Conservation (phyloP, 1,140 invertebrate species). For the Olivierus martensii region DNA sequence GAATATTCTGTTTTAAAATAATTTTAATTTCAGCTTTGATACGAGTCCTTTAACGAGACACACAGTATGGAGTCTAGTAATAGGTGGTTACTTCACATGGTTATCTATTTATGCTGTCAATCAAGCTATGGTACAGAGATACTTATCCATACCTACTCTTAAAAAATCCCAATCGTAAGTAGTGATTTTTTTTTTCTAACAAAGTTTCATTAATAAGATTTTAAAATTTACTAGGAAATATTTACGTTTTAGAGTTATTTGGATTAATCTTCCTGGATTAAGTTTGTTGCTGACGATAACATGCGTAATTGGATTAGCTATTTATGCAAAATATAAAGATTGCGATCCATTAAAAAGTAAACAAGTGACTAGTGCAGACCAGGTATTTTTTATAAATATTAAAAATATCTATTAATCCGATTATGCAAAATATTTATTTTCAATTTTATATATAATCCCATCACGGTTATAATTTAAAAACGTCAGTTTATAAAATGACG, state of each 20-base stretch:
- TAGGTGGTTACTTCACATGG: slow-evolving; percentile 43
- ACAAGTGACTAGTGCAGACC: neutral
- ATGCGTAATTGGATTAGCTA: neutral
- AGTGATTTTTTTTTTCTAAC: neutral
- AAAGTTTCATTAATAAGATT: neutral
- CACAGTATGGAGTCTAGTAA: slow-evolving; percentile 32
- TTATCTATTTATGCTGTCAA: slow-evolving; percentile 63
- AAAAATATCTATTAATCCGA: too few relatives aligned
- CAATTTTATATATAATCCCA: too few relatives aligned
- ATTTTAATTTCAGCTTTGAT: slow-evolving; percentile 26
- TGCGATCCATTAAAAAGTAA: neutral
- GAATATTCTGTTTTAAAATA: too few relatives aligned
- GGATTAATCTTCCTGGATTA: neutral
- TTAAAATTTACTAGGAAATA: neutral
- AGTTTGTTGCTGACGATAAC: neutral
- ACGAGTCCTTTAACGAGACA: slow-evolving; percentile 33
- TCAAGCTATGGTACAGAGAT: slow-evolving; percentile 69
- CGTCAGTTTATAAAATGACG: too few relatives aligned
- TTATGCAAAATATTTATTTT: too few relatives aligned
- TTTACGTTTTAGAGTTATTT: neutral
- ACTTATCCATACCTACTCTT: slow-evolving; percentile 54
- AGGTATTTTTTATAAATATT: neutral
- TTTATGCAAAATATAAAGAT: neutral
- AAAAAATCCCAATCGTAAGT: slow-evolving; percentile 34
- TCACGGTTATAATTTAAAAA: too few relatives aligned